phyloP scores from a whole-genome alignment of 2,888 invertebrate genomes.

The Thecophora atra region DNA sequence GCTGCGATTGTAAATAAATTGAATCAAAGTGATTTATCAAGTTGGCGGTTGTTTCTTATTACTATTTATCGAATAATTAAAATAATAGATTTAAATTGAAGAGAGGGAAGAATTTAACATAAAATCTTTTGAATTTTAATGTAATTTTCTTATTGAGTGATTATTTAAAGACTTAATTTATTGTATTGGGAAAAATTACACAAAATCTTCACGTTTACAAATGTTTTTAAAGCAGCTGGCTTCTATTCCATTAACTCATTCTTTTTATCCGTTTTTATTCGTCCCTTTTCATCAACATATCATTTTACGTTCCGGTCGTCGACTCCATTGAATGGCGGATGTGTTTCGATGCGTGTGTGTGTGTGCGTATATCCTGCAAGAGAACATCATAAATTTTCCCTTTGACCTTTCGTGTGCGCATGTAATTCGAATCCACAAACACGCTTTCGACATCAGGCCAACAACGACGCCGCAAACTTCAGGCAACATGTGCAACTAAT shows the following conservation, averaged over 20 bases:
- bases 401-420: too few relatives aligned
- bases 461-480: neutral
- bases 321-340: too few relatives aligned
- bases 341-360: too few relatives aligned
- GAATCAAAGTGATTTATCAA: too few relatives aligned
- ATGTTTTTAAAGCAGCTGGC: neutral
- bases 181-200: neutral
- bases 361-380: too few relatives aligned
- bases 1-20: too few relatives aligned
- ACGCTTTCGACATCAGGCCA: neutral
- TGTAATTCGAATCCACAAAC: too few relatives aligned
- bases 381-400: too few relatives aligned
- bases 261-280: neutral
- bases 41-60: too few relatives aligned
- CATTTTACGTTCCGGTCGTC: too few relatives aligned
- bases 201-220: neutral
- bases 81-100: too few relatives aligned
- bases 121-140: neutral
- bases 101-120: neutral
- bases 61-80: too few relatives aligned
- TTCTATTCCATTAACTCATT: neutral
- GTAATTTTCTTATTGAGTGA: neutral
- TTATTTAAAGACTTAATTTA: neutral
- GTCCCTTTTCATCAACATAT: neutral
- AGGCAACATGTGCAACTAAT: neutral